phyloP scores from a whole-genome alignment of 2,113 vertebrate genomes.

The Addax nasomaculatus region DNA sequence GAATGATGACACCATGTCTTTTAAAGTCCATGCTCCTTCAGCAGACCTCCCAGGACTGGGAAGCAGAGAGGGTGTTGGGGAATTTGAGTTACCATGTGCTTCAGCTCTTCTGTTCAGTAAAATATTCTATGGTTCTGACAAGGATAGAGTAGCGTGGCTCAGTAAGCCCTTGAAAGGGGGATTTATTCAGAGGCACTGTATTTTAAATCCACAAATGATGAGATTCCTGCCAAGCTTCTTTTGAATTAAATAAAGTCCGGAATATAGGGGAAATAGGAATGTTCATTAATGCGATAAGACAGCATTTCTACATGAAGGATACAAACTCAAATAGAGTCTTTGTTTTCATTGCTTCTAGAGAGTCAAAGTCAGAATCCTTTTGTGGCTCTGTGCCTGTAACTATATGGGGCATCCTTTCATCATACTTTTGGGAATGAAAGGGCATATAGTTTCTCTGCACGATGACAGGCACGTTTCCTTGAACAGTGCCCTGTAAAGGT shows the following conservation, averaged over 20 bases:
- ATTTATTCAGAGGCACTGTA: not conserved
- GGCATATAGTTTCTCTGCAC: slow-evolving; percentile 32
- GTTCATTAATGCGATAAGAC: not conserved
- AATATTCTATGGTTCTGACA: not conserved
- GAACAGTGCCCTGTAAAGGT: slow-evolving; percentile 77
- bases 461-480: slow-evolving; percentile 66
- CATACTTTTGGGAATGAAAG: not conserved
- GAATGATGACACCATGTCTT: not conserved
- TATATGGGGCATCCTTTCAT: slow-evolving; percentile 14
- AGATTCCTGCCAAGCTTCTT: slow-evolving; percentile 16
- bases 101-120: not conserved
- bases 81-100: not conserved
- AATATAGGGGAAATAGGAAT: not conserved
- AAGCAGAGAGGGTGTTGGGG: not conserved
- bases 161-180: not conserved
- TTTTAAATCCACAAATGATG: slow-evolving; percentile 24
- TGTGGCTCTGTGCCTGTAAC: slow-evolving; percentile 29
- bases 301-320: slow-evolving; percentile 11
- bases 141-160: not conserved
- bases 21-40: not conserved
- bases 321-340: slow-evolving; percentile 22
- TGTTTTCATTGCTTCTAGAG: slow-evolving; percentile 63
- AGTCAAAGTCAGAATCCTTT: not conserved
- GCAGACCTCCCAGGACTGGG: not conserved
- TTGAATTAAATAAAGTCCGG: not conserved